phyloP scores from a whole-genome alignment of 2,888 invertebrate species.

The Drosophila suboccidentalis region DNA sequence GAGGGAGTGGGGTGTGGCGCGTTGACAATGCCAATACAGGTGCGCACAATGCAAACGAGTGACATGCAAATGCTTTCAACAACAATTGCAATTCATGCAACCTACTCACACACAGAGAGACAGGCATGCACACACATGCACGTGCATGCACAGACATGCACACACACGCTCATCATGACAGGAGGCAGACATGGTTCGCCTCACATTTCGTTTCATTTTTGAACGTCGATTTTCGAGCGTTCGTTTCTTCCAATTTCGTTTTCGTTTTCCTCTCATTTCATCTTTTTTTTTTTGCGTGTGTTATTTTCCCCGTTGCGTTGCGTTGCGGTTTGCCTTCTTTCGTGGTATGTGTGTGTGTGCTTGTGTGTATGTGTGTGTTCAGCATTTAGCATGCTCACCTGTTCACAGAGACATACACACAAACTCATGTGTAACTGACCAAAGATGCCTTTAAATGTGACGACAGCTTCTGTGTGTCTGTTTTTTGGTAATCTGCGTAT shows the following conservation, averaged over 20 bases:
- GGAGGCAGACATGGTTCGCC: conserved; percentile 39
- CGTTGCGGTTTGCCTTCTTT: conserved; percentile 50
- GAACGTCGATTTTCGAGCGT: conserved; percentile 73
- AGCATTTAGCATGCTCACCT: conserved; percentile 39
- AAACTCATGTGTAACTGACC: conserved; percentile 40
- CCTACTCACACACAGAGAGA: conserved; percentile 16
- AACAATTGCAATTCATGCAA: conserved; percentile 77
- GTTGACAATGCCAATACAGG: conserved; percentile 77
- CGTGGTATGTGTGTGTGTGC: neutral
- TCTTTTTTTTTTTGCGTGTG: conserved; percentile 16
- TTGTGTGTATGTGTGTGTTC: conserved; percentile 20
- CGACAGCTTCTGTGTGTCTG: conserved; percentile 32
- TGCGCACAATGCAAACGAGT: conserved; percentile 75
- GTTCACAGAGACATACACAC: conserved; percentile 4
- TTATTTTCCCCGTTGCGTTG: conserved; percentile 39
- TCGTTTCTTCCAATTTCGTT: conserved; percentile 49
- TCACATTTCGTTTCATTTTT: conserved; percentile 73
- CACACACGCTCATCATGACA: conserved; percentile 45
- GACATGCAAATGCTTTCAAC: conserved; percentile 82
- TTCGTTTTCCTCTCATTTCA: neutral
- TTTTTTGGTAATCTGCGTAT: conserved; percentile 27
- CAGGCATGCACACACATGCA: conserved; percentile 12
- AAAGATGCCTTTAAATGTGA: conserved; percentile 62
- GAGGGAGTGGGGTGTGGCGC: conserved; percentile 28
- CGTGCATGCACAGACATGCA: conserved; percentile 15